Evolutionary conservation across 2,888 invertebrate genomes (phyloP), one percentile per base, ranked within the genome.

Genomic region (Ctena decussata): DNA sequence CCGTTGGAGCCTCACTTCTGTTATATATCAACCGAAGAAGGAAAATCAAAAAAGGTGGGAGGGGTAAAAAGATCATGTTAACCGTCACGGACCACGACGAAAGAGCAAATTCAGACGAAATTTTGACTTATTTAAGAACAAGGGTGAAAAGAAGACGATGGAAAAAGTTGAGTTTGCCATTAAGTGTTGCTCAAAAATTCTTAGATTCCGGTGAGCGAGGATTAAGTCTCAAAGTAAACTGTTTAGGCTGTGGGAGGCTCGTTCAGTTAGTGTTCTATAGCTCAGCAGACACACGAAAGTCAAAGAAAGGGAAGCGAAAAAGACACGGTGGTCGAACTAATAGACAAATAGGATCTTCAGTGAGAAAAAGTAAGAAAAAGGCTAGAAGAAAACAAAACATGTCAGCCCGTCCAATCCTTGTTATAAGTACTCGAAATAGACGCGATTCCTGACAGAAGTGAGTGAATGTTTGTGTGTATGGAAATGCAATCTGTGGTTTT

Each of bases 231-330:
- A 84, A 78, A 70, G 82, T 89, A 21, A 71, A 72, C n/a, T 89
- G 89, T 82, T 18, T 57, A 60, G 89, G 89, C 12, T 89, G 89
- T 77, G 89, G 89, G n/a, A 49, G 84, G 0, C 32, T 89, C 46
- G 89, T 89, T 3, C 77, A 86, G 37, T 30, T 89, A 49, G 85
- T 82, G 72, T 44, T 72, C 27, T 72, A 11, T 8, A 46, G 27
- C 44, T 37, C 41, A 0, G 1, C 30, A 1, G 21, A 35, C 6
- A 6, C 72, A n/a, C 72, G n/a, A 21, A 65, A 35, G 21, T 65
- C 65, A 35, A 32, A 65, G 65, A 11, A 65, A 27, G 35, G 35
- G 35, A 65, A 35, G 21, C 57, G n/a, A 8, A 24, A 27, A 60
- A 27, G 30, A 5, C 3, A n/a, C 15, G 30, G 35, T 18, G 24